Conservation (phyloP, 2,888 invertebrate genomes). For the Deilephila porcellus region DNA sequence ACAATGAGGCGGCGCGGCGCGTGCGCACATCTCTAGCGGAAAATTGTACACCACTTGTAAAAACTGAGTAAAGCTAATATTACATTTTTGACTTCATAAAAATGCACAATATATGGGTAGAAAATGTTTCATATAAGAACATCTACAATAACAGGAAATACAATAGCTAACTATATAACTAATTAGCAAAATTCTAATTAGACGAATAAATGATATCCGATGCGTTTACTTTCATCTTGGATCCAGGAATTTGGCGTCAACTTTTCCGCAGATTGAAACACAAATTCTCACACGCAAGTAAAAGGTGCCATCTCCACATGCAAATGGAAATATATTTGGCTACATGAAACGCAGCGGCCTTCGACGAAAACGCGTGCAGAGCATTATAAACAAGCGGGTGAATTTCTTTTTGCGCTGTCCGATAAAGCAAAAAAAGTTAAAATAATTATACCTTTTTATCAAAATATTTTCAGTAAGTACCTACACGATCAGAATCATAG, state of each 20-base stretch:
- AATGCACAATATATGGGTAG: no score
- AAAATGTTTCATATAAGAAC: no score
- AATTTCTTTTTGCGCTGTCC: not conserved
- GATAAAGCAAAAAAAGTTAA: no score
- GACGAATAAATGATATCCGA: no score
- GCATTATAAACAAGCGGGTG: not conserved
- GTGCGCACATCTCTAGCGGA: constrained; percentile 45
- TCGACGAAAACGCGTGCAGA: not conserved
- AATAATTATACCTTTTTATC: no score
- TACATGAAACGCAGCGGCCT: not conserved
- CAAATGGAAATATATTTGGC: not conserved
- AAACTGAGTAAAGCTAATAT: not conserved
- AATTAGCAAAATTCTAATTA: no score
- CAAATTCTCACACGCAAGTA: not conserved
- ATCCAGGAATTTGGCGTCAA: not conserved
- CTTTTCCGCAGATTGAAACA: not conserved
- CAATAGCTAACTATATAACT: no score
- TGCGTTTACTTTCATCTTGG: not conserved
- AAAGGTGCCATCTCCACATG: not conserved
- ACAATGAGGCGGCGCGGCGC: constrained; percentile 37
- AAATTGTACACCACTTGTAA: constrained; percentile 49
- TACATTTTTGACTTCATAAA: not conserved
- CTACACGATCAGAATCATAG: no score
- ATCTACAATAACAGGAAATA: no score
- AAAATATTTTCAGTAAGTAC: no score